Conservation (phyloP, 2,797 vertebrate species). For the Cyprinella venusta region DNA sequence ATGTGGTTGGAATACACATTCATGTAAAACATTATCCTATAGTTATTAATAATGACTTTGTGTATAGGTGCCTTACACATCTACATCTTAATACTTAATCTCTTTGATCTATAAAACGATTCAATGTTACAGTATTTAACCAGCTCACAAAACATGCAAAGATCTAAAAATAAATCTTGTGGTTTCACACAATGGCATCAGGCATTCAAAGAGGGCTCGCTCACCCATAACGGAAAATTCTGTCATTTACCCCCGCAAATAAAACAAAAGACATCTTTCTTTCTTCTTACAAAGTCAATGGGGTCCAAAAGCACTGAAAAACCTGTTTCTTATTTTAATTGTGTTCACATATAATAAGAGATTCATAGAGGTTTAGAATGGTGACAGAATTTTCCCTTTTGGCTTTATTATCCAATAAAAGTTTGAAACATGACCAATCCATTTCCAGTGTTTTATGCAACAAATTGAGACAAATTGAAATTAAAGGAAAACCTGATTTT, state of each 20-base stretch:
- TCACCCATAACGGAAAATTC: neutral
- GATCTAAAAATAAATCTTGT: neutral
- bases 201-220: neutral
- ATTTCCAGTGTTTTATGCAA: neutral
- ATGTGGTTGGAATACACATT: conserved; percentile 17
- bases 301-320: neutral
- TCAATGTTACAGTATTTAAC: neutral
- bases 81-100: neutral
- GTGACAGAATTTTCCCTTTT: neutral
- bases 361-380: neutral
- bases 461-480: neutral
- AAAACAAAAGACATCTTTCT: too few relatives aligned
- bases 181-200: neutral
- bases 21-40: neutral
- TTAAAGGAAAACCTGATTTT: conserved; percentile 33
- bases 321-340: neutral
- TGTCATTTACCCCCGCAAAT: neutral
- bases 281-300: neutral
- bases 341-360: neutral
- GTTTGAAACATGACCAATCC: neutral
- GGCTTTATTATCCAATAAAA: neutral
- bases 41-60: neutral
- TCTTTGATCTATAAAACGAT: neutral
- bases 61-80: too few relatives aligned
- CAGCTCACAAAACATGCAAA: neutral